phyloP scores from a whole-genome alignment of 64 coral and sea anemone species.

The Actinia tenebrosa region DNA sequence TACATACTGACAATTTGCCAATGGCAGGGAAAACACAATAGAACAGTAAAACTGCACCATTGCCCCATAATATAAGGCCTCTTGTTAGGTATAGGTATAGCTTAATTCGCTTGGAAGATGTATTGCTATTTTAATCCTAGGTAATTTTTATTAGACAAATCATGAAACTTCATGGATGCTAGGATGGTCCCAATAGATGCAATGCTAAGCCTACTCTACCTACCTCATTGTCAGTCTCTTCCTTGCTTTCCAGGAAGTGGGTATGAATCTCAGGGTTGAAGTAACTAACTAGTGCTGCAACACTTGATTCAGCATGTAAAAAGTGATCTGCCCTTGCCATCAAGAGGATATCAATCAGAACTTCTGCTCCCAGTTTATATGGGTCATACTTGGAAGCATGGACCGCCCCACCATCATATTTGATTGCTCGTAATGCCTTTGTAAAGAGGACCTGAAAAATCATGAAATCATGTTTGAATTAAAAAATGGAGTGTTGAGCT shows the following conservation, averaged over 20 bases:
- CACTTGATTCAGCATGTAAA: constrained; percentile 67
- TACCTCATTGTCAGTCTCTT: neutral
- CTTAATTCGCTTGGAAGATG: too few relatives aligned
- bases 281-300: constrained; percentile 53
- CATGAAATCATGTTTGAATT: neutral
- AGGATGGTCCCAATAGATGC: too few relatives aligned
- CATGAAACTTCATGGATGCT: too few relatives aligned
- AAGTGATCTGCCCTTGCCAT: constrained; percentile 54
- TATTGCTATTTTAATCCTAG: too few relatives aligned
- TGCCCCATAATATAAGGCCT: too few relatives aligned
- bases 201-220: neutral
- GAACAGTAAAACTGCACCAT: too few relatives aligned
- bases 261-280: constrained; percentile 61
- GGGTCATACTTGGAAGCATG: constrained; percentile 7
- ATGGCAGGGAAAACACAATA: too few relatives aligned
- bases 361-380: constrained; percentile 50
- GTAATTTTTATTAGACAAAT: too few relatives aligned
- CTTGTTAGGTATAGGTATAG: too few relatives aligned
- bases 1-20: too few relatives aligned
- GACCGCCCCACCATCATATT: constrained; percentile 1
- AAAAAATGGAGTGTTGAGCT: neutral
- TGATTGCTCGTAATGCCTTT: constrained; percentile 19
- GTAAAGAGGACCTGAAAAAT: constrained; percentile 26
- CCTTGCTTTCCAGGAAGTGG: neutral
- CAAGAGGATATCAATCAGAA: constrained; percentile 59